phyloP scores from a whole-genome alignment of 1,140 invertebrate genomes.

The Zaprionus taronus region DNA sequence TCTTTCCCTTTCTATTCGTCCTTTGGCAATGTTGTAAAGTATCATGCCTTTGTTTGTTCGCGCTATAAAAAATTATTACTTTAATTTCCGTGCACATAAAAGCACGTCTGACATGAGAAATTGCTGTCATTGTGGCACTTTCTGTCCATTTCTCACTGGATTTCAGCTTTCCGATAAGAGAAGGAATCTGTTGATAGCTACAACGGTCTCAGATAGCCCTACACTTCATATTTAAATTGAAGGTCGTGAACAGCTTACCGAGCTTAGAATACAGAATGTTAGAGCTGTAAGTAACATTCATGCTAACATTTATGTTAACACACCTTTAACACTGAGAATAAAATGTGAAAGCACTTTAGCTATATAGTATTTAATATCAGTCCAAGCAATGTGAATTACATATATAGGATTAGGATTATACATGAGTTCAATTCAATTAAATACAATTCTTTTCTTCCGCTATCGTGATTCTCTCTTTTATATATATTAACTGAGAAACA shows the following conservation, averaged over 20 bases:
- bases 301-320: no score
- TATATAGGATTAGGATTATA: no score
- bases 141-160: slow-evolving; percentile 19
- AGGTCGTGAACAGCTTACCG: neutral
- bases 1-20: slow-evolving; percentile 2
- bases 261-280: neutral
- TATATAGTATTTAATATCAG: no score
- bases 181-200: neutral
- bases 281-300: no score
- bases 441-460: no score
- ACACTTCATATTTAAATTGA: neutral
- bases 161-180: slow-evolving; percentile 1
- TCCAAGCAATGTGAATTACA: no score
- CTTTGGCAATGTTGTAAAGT: slow-evolving; percentile 59
- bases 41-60: slow-evolving; percentile 82
- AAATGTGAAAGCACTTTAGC: no score
- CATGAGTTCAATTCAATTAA: no score
- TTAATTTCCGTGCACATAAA: slow-evolving; percentile 78
- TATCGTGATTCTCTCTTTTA: no score
- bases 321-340: no score
- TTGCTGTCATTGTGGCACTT: slow-evolving; percentile 67
- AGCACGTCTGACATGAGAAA: slow-evolving; percentile 76
- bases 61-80: slow-evolving; percentile 82
- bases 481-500: no score
- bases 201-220: neutral